Base-by-base conservation (phyloP, 1,140 invertebrate species). In the Sipha flava region DNA sequence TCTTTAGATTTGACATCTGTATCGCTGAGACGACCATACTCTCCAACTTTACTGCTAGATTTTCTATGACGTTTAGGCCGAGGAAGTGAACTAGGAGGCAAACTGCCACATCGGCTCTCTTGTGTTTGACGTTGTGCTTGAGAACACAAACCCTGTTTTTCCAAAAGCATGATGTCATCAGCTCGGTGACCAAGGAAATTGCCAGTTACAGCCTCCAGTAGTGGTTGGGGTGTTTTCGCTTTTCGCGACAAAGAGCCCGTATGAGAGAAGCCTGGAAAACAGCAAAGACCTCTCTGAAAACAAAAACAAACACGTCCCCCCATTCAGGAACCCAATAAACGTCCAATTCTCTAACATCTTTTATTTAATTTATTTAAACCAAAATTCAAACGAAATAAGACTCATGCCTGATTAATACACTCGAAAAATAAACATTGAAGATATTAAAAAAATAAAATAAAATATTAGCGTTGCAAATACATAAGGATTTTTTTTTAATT, bases 261-360 rank as follows among this genome's bases (percentile, higher is more conserved):
- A 92, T 92, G 90, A 91, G 91, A 88, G 90, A 93, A 90, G 90
- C 91, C 92, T 88, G 92, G 92, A 91, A 93, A 93, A 90, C 91
- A 94, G 90, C 92, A 93, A 85, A 93, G 89, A 85, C 90, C 92
- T 85, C 91, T 91, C 92, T 92, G 90, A 88, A 89, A 84, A 82
- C 82, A 83, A 89, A 77, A 77, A 77, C 73, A 77, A 77, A 77
- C 73, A 77, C 73, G 73, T 77, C 73, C 73, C 73, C 72, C 73
- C 70, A 37, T 59, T 52, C 73, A 77, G 52, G 34, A 31, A 40
- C 52, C 73, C 73, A 57, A 23, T 77, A 54, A 77, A 77, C 49
- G 73, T 40, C 70, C 70, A 37, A 70, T 75, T 54, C 29, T 75
- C 47, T 47, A 54, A 21, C 52, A 40, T 59, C 23, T 77, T 26